phyloP scores from a whole-genome alignment of 2,797 vertebrate genomes.

The Echiichthys vipera region DNA sequence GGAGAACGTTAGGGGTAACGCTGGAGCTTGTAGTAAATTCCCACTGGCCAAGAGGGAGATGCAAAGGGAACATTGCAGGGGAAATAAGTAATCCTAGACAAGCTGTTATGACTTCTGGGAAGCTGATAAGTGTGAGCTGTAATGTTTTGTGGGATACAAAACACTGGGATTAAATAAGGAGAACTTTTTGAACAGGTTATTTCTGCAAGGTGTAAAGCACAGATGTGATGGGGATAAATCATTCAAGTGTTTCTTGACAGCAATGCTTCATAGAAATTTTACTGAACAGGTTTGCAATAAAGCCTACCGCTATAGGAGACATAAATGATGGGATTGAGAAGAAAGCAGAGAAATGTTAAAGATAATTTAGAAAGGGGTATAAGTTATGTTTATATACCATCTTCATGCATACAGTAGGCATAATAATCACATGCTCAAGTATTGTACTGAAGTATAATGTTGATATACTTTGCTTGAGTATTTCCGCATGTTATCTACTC shows the following conservation, averaged over 20 bases:
- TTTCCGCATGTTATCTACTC: not conserved
- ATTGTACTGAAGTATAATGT: not conserved
- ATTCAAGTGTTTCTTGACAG: slow-evolving; percentile 15
- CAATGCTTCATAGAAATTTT: not conserved
- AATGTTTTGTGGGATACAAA: slow-evolving; percentile 46
- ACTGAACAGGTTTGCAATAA: slow-evolving; percentile 11
- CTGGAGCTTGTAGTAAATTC: slow-evolving; percentile 69
- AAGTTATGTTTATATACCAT: slow-evolving; percentile 2
- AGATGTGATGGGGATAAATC: slow-evolving; percentile 30
- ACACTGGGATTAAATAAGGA: slow-evolving; percentile 19
- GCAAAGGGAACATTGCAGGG: slow-evolving; percentile 56
- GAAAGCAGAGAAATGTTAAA: not conserved
- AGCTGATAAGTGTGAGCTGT: slow-evolving; percentile 51
- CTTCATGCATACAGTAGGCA: not conserved
- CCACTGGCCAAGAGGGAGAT: slow-evolving; percentile 66
- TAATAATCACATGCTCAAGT: not conserved
- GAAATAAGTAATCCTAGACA: slow-evolving; percentile 64
- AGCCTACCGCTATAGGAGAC: not conserved
- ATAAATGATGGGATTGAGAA: not conserved
- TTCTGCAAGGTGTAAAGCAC: slow-evolving; percentile 12
- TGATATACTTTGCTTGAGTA: not conserved
- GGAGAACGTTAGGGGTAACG: slow-evolving; percentile 58
- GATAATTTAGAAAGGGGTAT: not conserved
- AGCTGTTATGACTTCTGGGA: slow-evolving; percentile 53
- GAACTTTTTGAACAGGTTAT: slow-evolving; percentile 16